These are phyloP conservation scores for Corythucha ciliata DNA, from an alignment of 2,888 invertebrate genomes.

Conservation along the genomic window DNA sequence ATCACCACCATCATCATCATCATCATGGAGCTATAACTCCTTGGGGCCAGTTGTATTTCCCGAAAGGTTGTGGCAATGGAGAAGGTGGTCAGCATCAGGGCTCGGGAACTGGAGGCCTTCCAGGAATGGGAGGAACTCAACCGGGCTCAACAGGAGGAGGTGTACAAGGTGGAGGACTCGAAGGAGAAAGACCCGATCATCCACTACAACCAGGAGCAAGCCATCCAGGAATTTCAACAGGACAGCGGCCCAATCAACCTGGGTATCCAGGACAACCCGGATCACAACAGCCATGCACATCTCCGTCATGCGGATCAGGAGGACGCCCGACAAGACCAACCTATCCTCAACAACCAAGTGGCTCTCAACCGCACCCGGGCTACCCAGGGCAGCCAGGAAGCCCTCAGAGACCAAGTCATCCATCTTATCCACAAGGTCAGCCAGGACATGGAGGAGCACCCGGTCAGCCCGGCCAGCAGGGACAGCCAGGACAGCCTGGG, in stretches of 20 bases:
- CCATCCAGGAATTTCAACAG: constrained; percentile 24
- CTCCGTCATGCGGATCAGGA: too few species aligned
- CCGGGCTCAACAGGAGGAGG: constrained; percentile 23
- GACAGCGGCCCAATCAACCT: constrained; percentile 29
- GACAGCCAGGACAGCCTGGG: constrained; percentile 18
- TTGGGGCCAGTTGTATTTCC: constrained; percentile 62
- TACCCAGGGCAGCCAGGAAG: constrained; percentile 36
- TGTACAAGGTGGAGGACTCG: constrained; percentile 20
- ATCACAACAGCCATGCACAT: too few species aligned
- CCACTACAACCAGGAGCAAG: constrained; percentile 36
- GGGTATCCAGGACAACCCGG: constrained; percentile 40
- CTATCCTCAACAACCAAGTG: constrained; percentile 31
- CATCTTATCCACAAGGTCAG: constrained; percentile 34
- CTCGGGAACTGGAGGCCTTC: background rate
- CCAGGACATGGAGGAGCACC: constrained; percentile 33
- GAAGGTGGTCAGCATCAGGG: constrained; percentile 33
- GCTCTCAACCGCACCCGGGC: constrained; percentile 30
- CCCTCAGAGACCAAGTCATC: constrained; percentile 40
- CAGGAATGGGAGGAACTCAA: constrained; percentile 16
- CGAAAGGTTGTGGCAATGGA: constrained; percentile 57
- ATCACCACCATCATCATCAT: constrained; percentile 37
- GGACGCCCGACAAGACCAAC: constrained; percentile 27
- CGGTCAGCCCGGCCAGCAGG: constrained; percentile 38
- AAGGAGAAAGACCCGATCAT: too few species aligned
- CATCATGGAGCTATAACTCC: constrained; percentile 51